phyloP scores from a whole-genome alignment of 2,888 invertebrate species.

The Parascotia fuliginaria region DNA sequence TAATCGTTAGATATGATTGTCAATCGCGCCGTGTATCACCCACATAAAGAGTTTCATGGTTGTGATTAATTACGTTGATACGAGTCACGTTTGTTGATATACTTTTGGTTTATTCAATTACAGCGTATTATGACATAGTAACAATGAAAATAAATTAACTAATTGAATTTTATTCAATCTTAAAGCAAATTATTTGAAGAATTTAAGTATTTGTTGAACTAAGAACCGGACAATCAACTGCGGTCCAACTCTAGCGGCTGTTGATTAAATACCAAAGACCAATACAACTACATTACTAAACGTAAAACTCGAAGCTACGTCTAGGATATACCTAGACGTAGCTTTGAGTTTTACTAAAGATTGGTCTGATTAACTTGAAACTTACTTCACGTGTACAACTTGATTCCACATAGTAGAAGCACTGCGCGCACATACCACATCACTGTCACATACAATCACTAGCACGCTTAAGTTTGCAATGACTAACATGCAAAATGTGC shows the following conservation, averaged over 20 bases:
- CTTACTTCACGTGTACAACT: constrained; percentile 70
- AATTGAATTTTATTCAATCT: too few species aligned
- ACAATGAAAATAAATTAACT: constrained; percentile 4
- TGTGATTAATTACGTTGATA: constrained; percentile 25
- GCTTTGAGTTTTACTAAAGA: not conserved
- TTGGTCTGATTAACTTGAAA: constrained; percentile 21
- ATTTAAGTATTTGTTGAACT: constrained; percentile 16
- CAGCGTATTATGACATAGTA: not conserved
- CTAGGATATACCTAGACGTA: too few species aligned
- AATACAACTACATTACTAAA: too few species aligned
- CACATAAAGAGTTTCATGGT: constrained; percentile 26
- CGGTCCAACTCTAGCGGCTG: constrained; percentile 28
- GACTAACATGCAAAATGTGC: constrained; percentile 52
- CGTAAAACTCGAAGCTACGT: too few species aligned
- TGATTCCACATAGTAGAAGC: constrained; percentile 68
- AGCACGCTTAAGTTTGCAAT: constrained; percentile 46
- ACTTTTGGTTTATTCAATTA: constrained; percentile 3
- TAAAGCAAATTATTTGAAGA: constrained; percentile 2
- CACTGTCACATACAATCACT: constrained; percentile 40
- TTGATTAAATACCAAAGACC: constrained; percentile 8
- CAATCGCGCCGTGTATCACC: constrained; percentile 25
- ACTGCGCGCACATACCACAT: constrained; percentile 34
- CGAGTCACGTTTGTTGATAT: constrained; percentile 8
- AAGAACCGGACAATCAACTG: constrained; percentile 46
- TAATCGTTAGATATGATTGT: constrained; percentile 5